Percentiles rank a stretch among this genome's conserved stretches.
Evolutionary conservation across 2,113 vertebrate species (phyloP).

Genomic region (Ammodytes dubius): DNA sequence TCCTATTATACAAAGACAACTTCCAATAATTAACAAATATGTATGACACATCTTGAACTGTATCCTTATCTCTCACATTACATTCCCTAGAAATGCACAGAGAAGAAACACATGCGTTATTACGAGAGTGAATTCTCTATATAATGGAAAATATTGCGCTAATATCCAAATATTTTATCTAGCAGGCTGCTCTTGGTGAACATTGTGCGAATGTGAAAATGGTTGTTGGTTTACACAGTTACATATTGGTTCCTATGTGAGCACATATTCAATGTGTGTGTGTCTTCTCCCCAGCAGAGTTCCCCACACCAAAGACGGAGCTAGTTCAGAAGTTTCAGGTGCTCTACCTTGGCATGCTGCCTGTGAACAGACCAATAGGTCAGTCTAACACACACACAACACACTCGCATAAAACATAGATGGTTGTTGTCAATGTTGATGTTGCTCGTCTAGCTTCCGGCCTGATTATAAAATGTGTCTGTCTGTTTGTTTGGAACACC

Average conservation of each 20-base stretch:
- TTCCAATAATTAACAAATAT: neutral
- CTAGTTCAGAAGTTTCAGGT: slow-evolving; percentile 98
- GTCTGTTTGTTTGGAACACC: slow-evolving; percentile 19
- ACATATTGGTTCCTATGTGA: neutral
- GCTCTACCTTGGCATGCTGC: slow-evolving; percentile 93
- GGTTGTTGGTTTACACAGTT: neutral
- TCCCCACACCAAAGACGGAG: slow-evolving; percentile 99
- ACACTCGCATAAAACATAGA: neutral
- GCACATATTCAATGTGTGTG: slow-evolving; percentile 1
- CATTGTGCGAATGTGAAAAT: neutral
- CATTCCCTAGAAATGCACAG: neutral
- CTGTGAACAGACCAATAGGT: slow-evolving; percentile 94
- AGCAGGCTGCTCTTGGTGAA: neutral
- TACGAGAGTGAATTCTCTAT: neutral
- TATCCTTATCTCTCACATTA: neutral
- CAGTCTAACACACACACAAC: slow-evolving; percentile 46
- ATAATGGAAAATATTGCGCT: neutral
- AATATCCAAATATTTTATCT: neutral
- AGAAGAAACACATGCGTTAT: too few species aligned
- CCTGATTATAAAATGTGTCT: neutral
- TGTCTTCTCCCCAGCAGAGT: slow-evolving; percentile 88
- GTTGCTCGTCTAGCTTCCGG: neutral
- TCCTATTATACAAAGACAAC: neutral
- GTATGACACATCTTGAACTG: neutral
- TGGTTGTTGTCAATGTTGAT: neutral